Percentiles rank a stretch among this genome's conserved stretches.
Evolutionary conservation across 1,140 invertebrate species (phyloP).

Genomic region (Cardiocondyla obscurior): DNA sequence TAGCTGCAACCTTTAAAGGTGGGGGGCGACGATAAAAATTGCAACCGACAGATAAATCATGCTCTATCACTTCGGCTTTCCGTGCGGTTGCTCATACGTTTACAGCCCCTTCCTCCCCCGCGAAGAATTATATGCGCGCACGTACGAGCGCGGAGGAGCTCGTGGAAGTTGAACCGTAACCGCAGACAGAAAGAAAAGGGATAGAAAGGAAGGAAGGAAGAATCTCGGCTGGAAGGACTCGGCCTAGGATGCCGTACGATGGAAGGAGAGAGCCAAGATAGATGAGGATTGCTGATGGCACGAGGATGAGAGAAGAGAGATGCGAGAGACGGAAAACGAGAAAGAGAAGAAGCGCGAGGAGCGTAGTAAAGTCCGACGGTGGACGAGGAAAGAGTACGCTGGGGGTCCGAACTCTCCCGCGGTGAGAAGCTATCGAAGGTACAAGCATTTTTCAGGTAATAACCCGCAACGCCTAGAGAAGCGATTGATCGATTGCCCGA

Average conservation of each 20-base stretch:
- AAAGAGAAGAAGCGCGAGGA: slow-evolving; percentile 20
- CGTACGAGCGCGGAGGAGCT: slow-evolving; percentile 26
- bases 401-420: slow-evolving; percentile 76
- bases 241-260: slow-evolving; percentile 46
- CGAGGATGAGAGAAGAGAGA: slow-evolving; percentile 40
- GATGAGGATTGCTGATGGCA: slow-evolving; percentile 70
- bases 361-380: background rate
- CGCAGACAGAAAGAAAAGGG: slow-evolving; percentile 2
- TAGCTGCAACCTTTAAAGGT: slow-evolving; percentile 70
- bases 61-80: slow-evolving; percentile 62
- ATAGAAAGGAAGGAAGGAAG: slow-evolving; percentile 44
- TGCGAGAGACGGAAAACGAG: slow-evolving; percentile 12
- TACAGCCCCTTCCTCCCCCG: slow-evolving; percentile 28
- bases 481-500: slow-evolving; percentile 79
- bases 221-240: slow-evolving; percentile 42
- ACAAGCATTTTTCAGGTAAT: slow-evolving; percentile 80
- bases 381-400: slow-evolving; percentile 64
- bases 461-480: slow-evolving; percentile 79
- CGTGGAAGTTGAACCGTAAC: slow-evolving; percentile 36
- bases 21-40: slow-evolving; percentile 67
- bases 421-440: slow-evolving; percentile 78
- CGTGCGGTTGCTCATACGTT: slow-evolving; percentile 56
- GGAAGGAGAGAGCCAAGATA: slow-evolving; percentile 58
- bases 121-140: slow-evolving; percentile 33
- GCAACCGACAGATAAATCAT: slow-evolving; percentile 73